A percentile compares a stretch with the other conserved stretches of the same genome.
Conservation (phyloP, 2,113 vertebrate species). For the Zapus hudsonius region DNA sequence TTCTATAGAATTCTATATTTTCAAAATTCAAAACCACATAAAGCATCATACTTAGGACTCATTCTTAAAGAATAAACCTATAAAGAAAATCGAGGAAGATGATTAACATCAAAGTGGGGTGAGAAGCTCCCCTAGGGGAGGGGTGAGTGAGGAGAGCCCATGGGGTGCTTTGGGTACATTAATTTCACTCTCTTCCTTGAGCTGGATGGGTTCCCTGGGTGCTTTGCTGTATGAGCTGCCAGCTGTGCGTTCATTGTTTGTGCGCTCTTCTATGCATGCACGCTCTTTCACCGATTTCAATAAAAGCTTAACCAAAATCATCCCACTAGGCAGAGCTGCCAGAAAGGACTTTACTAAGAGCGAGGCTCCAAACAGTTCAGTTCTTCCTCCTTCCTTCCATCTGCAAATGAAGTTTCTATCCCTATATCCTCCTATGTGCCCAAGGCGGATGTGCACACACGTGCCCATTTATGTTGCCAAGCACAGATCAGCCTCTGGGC, state of each 20-base stretch:
- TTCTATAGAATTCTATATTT: background rate
- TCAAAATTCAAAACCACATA: background rate
- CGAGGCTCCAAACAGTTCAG: background rate
- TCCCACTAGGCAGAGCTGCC: background rate
- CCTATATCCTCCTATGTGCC: background rate
- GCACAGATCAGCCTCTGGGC: background rate
- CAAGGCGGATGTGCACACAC: background rate
- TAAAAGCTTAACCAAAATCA: background rate
- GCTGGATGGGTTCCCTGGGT: too few relatives aligned
- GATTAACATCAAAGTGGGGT: background rate
- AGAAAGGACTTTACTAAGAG: background rate
- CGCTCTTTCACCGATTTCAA: background rate
- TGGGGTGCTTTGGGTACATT: background rate
- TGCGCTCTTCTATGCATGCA: background rate
- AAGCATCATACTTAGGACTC: background rate
- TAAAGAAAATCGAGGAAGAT: background rate
- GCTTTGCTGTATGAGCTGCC: background rate
- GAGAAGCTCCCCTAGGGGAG: background rate
- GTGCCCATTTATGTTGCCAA: slow-evolving; percentile 7
- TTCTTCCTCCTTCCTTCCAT: slow-evolving; percentile 54
- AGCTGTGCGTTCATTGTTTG: background rate
- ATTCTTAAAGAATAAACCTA: background rate
- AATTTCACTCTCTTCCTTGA: background rate
- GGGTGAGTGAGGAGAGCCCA: too few relatives aligned
- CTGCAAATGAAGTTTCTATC: slow-evolving; percentile 56